These are phyloP conservation scores for Takifugu ocellatus DNA, from an alignment of 2,797 vertebrate species.

Conservation along the genomic window DNA sequence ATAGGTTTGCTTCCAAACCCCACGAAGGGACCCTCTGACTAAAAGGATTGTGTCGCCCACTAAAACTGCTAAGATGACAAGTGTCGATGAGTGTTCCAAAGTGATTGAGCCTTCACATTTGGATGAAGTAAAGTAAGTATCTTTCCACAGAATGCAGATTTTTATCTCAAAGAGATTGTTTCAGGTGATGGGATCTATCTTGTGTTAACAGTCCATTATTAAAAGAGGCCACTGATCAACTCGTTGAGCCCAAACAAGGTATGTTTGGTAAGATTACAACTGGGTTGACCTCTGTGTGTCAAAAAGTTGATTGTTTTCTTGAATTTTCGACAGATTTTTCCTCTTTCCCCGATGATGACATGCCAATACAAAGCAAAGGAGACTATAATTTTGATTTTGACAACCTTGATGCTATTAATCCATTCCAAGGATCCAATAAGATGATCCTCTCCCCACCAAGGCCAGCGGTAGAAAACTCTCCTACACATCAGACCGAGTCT, in stretches of 20 bases:
- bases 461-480: slow-evolving; percentile 18
- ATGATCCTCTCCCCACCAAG: slow-evolving; percentile 54
- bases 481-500: slow-evolving; percentile 11
- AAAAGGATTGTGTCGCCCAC: slow-evolving; percentile 83
- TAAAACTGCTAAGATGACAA: slow-evolving; percentile 60
- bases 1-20: slow-evolving; percentile 96
- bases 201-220: slow-evolving; percentile 47
- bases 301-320: not conserved
- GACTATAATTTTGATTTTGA: slow-evolving; percentile 75
- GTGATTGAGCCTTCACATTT: slow-evolving; percentile 50
- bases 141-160: not conserved
- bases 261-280: slow-evolving; percentile 3
- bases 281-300: not conserved
- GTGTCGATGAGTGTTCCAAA: slow-evolving; percentile 58
- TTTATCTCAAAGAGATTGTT: not conserved
- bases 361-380: slow-evolving; percentile 76
- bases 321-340: slow-evolving; percentile 35
- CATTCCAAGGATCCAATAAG: slow-evolving; percentile 60
- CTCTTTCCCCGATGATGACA: slow-evolving; percentile 68
- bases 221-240: slow-evolving; percentile 10
- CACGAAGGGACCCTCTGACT: slow-evolving; percentile 86
- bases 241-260: slow-evolving; percentile 50
- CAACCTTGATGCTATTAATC: slow-evolving; percentile 63
- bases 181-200: not conserved
- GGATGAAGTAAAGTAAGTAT: slow-evolving; percentile 70